Conservation (phyloP, 2,797 vertebrate species). For the Xiphorhynchus erythropygius region DNA sequence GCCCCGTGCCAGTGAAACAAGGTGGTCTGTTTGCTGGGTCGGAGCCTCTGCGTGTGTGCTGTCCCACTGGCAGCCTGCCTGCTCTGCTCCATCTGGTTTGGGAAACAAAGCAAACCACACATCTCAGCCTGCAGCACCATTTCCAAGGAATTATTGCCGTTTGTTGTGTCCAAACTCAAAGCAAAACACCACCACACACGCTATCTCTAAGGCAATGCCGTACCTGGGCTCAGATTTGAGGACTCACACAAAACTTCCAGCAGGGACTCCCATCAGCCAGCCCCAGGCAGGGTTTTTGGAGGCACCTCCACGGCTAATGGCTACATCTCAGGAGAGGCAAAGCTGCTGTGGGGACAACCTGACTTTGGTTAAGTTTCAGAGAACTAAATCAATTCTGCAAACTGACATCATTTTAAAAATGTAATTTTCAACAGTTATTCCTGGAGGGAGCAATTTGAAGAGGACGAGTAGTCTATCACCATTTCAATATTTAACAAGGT, state of each 20-base stretch:
- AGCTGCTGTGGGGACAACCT: not conserved
- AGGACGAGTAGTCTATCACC: not conserved
- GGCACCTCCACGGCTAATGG: not conserved
- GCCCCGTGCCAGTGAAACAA: accelerated
- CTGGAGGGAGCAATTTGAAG: not conserved
- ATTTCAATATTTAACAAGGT: not conserved
- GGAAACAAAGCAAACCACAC: not conserved
- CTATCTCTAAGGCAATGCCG: not conserved
- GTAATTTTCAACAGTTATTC: not conserved
- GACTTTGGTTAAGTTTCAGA: not conserved
- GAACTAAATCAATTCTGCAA: not conserved
- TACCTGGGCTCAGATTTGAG: not conserved
- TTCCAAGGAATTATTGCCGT: not conserved
- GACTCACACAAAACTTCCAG: not conserved
- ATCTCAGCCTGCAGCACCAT: not conserved
- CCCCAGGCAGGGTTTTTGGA: not conserved
- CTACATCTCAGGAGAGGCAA: not conserved
- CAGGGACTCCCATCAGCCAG: not conserved
- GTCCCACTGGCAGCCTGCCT: not conserved
- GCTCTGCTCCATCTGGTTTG: not conserved
- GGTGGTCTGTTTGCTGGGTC: not conserved
- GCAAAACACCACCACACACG: not conserved
- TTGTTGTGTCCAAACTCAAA: not conserved
- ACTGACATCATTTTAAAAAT: not conserved
- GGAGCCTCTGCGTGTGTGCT: accelerated